These are phyloP conservation scores for Chascanopsetta lugubris DNA, from an alignment of 2,113 vertebrate genomes.

Conservation along the genomic window DNA sequence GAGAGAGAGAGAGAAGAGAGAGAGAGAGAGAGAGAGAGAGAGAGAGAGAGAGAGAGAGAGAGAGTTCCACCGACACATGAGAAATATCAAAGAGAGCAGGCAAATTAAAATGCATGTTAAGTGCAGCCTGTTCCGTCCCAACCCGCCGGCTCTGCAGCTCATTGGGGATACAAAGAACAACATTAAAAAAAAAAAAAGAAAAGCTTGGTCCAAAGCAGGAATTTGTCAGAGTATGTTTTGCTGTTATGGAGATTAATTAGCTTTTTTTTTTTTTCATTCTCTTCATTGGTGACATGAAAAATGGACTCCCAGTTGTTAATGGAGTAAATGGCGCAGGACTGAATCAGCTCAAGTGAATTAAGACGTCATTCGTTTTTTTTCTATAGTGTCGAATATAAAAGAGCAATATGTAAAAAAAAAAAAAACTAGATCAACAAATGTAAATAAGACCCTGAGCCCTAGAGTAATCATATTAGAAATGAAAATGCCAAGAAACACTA, in stretches of 20 bases:
- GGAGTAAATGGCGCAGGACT: background rate
- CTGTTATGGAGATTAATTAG: background rate
- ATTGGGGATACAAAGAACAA: constrained; percentile 10
- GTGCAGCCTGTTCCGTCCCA: background rate
- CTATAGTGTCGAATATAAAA: too few relatives aligned
- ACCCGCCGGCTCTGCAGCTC: constrained; percentile 13
- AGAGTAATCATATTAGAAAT: too few relatives aligned
- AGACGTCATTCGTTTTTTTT: background rate
- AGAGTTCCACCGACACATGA: constrained; percentile 27
- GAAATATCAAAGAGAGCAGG: constrained; percentile 45
- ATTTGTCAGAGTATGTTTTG: background rate
- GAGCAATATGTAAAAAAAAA: too few relatives aligned
- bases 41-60: too few relatives aligned
- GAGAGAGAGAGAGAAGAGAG: too few relatives aligned
- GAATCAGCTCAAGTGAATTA: background rate
- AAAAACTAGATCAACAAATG: too few relatives aligned
- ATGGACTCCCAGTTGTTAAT: background rate
- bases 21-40: too few relatives aligned
- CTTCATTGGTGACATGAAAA: background rate
- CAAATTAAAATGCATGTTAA: constrained; percentile 50
- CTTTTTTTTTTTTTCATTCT: constrained; percentile 6
- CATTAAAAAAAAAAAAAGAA: background rate
- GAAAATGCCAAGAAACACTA: too few relatives aligned
- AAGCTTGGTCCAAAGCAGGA: background rate
- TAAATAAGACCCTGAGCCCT: too few relatives aligned